A percentile compares a stretch with the other conserved stretches of the same genome.
Evolutionary conservation across 2,888 invertebrate genomes (phyloP).

Genomic region (Lasioglossum vierecki): DNA sequence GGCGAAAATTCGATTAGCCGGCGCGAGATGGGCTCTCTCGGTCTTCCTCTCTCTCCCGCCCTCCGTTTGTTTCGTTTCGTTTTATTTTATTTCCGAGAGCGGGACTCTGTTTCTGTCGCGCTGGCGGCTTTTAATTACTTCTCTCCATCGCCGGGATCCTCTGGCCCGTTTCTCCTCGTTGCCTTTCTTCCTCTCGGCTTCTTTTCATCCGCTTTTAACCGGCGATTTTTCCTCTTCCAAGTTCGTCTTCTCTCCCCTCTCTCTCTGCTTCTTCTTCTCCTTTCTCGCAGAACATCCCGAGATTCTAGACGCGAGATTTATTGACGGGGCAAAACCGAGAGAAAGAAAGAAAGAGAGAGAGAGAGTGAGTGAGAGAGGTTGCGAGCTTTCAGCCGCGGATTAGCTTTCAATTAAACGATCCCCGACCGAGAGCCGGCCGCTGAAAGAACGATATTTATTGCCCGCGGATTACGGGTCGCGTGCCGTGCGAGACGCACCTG

Average conservation of each 20-base stretch:
- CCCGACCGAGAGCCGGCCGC: conserved; percentile 65
- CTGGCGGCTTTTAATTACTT: conserved; percentile 74
- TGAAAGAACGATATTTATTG: conserved; percentile 77
- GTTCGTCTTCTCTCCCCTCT: neutral
- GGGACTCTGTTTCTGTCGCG: conserved; percentile 72
- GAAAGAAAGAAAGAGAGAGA: conserved; percentile 60
- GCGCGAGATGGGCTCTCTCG: conserved; percentile 80
- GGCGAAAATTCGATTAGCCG: conserved; percentile 83
- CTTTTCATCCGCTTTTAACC: conserved; percentile 9
- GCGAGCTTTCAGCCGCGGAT: conserved; percentile 75
- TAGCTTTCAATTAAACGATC: conserved; percentile 79
- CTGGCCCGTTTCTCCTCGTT: conserved; percentile 24
- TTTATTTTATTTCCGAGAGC: conserved; percentile 79
- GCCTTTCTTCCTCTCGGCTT: conserved; percentile 6
- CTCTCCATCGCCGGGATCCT: conserved; percentile 56
- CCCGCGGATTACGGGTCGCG: conserved; percentile 62
- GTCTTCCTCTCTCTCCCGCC: conserved; percentile 32
- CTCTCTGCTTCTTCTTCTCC: neutral
- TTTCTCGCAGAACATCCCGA: neutral
- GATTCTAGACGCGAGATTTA: conserved; percentile 73
- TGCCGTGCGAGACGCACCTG: conserved; percentile 64
- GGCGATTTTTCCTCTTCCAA: conserved; percentile 19
- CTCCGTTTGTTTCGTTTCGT: conserved; percentile 81
- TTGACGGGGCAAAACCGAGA: conserved; percentile 63
- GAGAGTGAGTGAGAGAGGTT: conserved; percentile 33